Percentiles rank a stretch among this genome's conserved stretches.
These are phyloP conservation scores for Zaprionus nigranus DNA, from an alignment of 1,140 invertebrate genomes.

Conservation along the genomic window DNA sequence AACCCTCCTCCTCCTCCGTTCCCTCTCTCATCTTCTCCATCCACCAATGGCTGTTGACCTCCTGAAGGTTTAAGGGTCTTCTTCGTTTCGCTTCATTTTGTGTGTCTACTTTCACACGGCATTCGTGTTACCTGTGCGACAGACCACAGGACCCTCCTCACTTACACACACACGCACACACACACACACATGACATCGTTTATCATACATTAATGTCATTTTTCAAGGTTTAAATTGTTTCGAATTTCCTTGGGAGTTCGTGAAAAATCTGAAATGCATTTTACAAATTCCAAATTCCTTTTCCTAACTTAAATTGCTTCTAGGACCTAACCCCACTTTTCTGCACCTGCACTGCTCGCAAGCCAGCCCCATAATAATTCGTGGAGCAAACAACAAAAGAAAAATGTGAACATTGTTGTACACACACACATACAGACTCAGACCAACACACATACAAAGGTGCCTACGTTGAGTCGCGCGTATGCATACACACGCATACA, in stretches of 20 bases:
- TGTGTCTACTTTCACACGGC: conserved; percentile 56
- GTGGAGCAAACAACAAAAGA: conserved; percentile 80
- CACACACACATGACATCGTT: conserved; percentile 19
- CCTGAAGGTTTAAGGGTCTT: conserved; percentile 47
- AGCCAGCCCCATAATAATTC: conserved; percentile 69
- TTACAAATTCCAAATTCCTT: neutral
- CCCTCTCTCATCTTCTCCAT: conserved; percentile 8
- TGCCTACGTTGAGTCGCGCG: conserved; percentile 25
- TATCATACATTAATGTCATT: conserved; percentile 43
- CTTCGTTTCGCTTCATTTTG: conserved; percentile 41
- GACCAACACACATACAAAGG: conserved; percentile 16
- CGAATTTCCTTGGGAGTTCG: neutral
- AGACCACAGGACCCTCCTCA: conserved; percentile 47
- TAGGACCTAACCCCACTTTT: conserved; percentile 74
- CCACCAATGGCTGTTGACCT: conserved; percentile 65
- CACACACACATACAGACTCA: conserved; percentile 46
- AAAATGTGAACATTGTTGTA: conserved; percentile 80
- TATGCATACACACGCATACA: conserved; percentile 35
- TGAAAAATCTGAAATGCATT: neutral
- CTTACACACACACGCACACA: conserved; percentile 20
- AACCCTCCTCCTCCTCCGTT: conserved; percentile 18
- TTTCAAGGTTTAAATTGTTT: conserved; percentile 29
- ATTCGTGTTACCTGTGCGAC: conserved; percentile 65
- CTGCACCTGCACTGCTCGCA: conserved; percentile 69
- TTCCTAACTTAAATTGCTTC: conserved; percentile 37